Evolutionary conservation across 2,888 invertebrate species (phyloP), one percentile per base, ranked within the genome.

Genomic region (Poecilobothrus nobilitatus): DNA sequence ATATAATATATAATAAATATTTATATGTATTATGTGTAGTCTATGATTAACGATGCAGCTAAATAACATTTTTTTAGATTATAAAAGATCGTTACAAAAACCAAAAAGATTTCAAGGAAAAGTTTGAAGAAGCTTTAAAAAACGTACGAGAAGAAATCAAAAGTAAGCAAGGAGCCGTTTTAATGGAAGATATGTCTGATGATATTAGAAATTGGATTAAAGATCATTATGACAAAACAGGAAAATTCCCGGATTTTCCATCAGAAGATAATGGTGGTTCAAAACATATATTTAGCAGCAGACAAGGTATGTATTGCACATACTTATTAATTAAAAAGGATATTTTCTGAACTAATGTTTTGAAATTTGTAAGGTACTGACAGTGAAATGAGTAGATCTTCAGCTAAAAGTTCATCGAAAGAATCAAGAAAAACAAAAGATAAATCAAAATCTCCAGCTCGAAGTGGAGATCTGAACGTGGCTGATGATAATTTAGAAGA

Each of bases 221-320:
- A 73, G 91, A 91, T 74, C 92, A 90, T 77, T 91, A 90, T 79
- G 87, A 90, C 62, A 88, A 90, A 75, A 91, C 92, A 7, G 92
- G 91, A 34, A 91, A 90, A 77, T 89, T 97, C 76, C 97, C 97
- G 0, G 95, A 96, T 74, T 89, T 94, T 75, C 97, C 97, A 0
- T 90, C 93, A 3, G 94, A 91, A 72, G 96, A 97, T 76, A 89
- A 91, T 74, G 95, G 95, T 9, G 95, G 95, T 0, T 95, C 95
- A 0, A 85, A 91, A 73, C 85, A 91, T 71, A 88, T 96, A 81
- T 90, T 95, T 73, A 91, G 91, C 74, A 91, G 91, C 74, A 83
- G 91, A 74, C 90, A 91, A 83, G 91, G 88, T 86, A 65, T 5
- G 5, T 27, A 27, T n/a, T n/a, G n/a, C n/a, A n/a, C n/a, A 27